Percentiles rank a stretch among this genome's conserved stretches.
phyloP scores from a whole-genome alignment of 2,888 invertebrate genomes.

The Eilema depressum region DNA sequence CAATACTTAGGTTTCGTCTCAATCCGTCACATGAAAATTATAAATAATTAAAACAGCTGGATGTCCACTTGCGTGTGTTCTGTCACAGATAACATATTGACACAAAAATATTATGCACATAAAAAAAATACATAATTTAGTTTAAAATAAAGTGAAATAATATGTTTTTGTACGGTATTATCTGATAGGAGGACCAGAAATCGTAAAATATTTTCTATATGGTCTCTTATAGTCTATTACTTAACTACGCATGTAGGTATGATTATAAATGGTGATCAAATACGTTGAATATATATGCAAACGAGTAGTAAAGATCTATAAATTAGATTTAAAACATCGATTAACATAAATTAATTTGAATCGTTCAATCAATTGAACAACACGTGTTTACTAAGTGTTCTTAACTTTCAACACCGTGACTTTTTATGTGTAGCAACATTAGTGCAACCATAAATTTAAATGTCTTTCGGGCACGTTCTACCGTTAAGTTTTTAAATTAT shows the following conservation, averaged over 20 bases:
- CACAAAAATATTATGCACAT: neutral
- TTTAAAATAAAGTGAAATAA: neutral
- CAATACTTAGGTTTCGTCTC: neutral
- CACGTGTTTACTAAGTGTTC: constrained; percentile 64
- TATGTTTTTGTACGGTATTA: neutral
- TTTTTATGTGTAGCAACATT: constrained; percentile 32
- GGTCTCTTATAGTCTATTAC: neutral
- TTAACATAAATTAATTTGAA: constrained; percentile 55
- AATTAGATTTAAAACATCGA: constrained; percentile 42
- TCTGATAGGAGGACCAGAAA: neutral
- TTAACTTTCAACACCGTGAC: constrained; percentile 48
- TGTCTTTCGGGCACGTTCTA: constrained; percentile 19
- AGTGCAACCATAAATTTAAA: constrained; percentile 41
- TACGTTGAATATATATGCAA: constrained; percentile 22
- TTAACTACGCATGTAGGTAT: neutral
- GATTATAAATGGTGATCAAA: constrained; percentile 24
- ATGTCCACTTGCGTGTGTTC: neutral
- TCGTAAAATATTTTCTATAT: neutral
- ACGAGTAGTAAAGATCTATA: constrained; percentile 22
- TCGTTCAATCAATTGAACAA: constrained; percentile 51
- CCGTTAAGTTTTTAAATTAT: constrained; percentile 7
- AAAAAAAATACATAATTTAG: neutral
- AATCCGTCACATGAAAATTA: neutral
- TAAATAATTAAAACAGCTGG: neutral
- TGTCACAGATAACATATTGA: neutral